Conservation (phyloP, 1,140 invertebrate species). For the Papilio helenus region DNA sequence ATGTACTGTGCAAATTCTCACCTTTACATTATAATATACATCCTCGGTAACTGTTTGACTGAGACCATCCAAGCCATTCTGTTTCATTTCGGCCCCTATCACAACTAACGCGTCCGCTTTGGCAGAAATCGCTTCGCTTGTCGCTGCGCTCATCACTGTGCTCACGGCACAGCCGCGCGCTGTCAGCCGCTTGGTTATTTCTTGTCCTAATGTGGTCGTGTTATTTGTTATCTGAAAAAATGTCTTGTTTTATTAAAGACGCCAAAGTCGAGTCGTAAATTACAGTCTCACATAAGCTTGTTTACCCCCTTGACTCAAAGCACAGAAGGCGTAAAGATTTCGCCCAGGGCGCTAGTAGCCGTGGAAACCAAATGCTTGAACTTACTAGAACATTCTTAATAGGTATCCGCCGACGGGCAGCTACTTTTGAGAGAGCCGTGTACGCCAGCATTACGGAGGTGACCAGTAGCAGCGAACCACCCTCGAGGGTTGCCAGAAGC, state of each 20-base stretch:
- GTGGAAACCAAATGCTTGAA: not conserved
- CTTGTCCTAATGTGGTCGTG: slow-evolving; percentile 57
- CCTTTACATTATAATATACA: slow-evolving; percentile 72
- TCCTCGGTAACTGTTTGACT: slow-evolving; percentile 62
- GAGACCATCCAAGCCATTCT: slow-evolving; percentile 59
- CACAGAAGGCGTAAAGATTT: too few species aligned
- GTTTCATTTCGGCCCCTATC: slow-evolving; percentile 57
- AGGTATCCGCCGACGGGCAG: slow-evolving; percentile 40
- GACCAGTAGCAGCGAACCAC: slow-evolving; percentile 61
- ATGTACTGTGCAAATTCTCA: slow-evolving; percentile 43
- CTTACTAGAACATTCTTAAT: slow-evolving; percentile 64
- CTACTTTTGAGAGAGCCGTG: slow-evolving; percentile 53
- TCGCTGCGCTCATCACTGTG: slow-evolving; percentile 43
- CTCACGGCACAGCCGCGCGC: slow-evolving; percentile 57
- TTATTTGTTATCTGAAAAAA: slow-evolving; percentile 67
- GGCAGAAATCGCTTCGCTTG: slow-evolving; percentile 38
- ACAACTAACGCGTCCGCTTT: slow-evolving; percentile 64
- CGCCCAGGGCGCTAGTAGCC: too few species aligned
- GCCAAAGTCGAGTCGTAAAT: not conserved
- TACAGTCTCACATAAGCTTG: too few species aligned
- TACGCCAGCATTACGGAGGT: slow-evolving; percentile 68
- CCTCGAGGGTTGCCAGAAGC: slow-evolving; percentile 67
- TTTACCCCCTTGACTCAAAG: too few species aligned
- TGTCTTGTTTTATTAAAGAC: not conserved
- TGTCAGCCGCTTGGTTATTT: slow-evolving; percentile 58